Base-by-base conservation (phyloP, 2,113 vertebrate genomes). In the Osmerus mordax region DNA sequence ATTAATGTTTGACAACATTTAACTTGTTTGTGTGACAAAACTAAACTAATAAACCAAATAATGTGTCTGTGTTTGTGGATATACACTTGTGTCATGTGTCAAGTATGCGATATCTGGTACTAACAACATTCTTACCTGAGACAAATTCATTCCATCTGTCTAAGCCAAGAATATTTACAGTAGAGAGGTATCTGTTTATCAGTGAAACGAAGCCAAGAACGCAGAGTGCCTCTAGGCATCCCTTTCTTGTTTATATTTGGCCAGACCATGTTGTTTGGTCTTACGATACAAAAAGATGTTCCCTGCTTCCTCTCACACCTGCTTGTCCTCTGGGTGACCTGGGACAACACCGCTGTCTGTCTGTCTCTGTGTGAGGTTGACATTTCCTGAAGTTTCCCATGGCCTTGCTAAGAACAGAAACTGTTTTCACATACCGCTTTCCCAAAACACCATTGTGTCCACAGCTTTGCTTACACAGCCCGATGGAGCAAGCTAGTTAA, bases 391-490 rank as follows among this genome's bases (percentile, higher is more conserved):
- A 19, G 74, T 72, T 88, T 88, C 87, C 84, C 87, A 86, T 79
- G 87, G 78, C 32, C 79, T 86, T 11, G 7, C 62, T 56, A 3
- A 72, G 86, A 79, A 82, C 83, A 84, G 83, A 82, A 68, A 3
- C 65, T 87, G 81, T 87, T 89, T 86, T 83, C 73, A 80, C 65
- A 78, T 61, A 58, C 73, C 19, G 58, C 73, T 74, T 58, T 84
- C 76, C 82, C 79, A 82, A 86, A 87, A 87, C 87, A 87, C 78
- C 80, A 77, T 56, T 80, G 83, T 81, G 86, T 84, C 78, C 32
- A 78, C 79, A 87, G 70, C 83, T 80, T 83, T 79, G 77, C 81
- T 87, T 81, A 73, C 72, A 77, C 77, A 86, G 67, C 47, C 73
- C 41, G 13, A 41, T 47, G 64, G 3, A 47, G 64, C 64, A 47